Evolutionary conservation across 2,797 vertebrate species (phyloP).

Genomic region (Sebastes reedi): DNA sequence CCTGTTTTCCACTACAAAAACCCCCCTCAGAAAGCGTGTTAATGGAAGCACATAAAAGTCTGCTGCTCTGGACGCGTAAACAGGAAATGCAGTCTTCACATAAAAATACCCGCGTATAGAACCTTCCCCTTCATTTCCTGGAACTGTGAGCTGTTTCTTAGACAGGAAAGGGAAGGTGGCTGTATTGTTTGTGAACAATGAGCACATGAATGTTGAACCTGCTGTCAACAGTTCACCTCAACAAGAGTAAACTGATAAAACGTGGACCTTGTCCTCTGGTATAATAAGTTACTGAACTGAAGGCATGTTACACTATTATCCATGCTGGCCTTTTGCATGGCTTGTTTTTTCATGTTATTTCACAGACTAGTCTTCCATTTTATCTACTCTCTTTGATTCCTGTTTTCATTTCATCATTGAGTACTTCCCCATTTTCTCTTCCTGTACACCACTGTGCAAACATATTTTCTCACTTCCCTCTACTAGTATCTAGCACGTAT

Average conservation of each 20-base stretch:
- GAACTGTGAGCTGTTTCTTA: neutral
- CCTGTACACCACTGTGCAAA: neutral
- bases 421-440: neutral
- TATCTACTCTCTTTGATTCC: neutral
- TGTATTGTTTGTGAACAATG: neutral
- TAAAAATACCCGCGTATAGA: neutral
- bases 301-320: neutral
- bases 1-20: conserved; percentile 19
- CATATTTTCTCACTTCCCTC: neutral
- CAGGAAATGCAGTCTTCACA: conserved; percentile 35
- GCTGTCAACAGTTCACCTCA: neutral
- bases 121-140: neutral
- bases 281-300: neutral
- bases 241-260: neutral
- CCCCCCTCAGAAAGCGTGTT: neutral
- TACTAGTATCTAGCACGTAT: neutral
- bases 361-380: neutral
- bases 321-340: neutral
- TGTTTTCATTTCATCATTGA: neutral
- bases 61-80: neutral
- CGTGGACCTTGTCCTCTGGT: conserved; percentile 17
- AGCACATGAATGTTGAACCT: neutral
- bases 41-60: neutral
- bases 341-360: neutral
- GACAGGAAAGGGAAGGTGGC: neutral